A percentile compares a stretch with the other conserved stretches of the same genome.
Evolutionary conservation across 2,797 vertebrate genomes (phyloP).

Genomic region (Thripadectes ignobilis): DNA sequence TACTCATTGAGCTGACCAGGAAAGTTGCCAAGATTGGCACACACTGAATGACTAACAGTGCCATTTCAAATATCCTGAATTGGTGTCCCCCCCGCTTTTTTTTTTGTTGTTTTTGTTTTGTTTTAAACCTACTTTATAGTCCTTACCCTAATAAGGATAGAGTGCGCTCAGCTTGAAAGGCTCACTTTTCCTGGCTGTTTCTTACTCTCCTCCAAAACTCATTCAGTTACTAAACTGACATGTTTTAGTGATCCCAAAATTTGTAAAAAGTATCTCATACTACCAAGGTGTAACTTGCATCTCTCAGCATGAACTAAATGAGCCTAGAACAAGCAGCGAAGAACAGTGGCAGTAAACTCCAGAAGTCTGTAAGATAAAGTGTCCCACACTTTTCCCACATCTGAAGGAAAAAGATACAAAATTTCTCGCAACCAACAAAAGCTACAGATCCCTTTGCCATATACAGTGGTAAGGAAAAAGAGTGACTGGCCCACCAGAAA

Average conservation of each 20-base stretch:
- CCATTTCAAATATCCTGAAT: constrained; percentile 42
- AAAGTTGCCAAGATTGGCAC: constrained; percentile 27
- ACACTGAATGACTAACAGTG: constrained; percentile 18
- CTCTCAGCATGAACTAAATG: neutral
- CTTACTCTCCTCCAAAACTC: neutral
- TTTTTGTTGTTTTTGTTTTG: neutral
- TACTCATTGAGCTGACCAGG: neutral
- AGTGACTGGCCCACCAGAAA: neutral
- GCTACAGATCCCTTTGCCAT: neutral
- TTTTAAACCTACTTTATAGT: neutral
- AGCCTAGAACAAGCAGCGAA: neutral
- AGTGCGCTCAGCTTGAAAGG: neutral
- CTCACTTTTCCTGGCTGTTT: neutral
- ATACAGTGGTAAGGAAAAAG: neutral
- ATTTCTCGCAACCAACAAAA: neutral
- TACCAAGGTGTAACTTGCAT: neutral
- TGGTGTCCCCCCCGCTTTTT: neutral
- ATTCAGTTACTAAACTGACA: neutral
- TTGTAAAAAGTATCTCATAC: neutral
- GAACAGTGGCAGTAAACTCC: neutral
- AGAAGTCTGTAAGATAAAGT: neutral
- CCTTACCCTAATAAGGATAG: neutral
- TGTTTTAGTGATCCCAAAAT: neutral
- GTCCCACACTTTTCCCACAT: neutral
- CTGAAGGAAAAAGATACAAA: neutral